A percentile compares a stretch with the other conserved stretches of the same genome.
These are phyloP conservation scores for Brachymystax lenok DNA, from an alignment of 2,797 vertebrate genomes.

Conservation along the genomic window DNA sequence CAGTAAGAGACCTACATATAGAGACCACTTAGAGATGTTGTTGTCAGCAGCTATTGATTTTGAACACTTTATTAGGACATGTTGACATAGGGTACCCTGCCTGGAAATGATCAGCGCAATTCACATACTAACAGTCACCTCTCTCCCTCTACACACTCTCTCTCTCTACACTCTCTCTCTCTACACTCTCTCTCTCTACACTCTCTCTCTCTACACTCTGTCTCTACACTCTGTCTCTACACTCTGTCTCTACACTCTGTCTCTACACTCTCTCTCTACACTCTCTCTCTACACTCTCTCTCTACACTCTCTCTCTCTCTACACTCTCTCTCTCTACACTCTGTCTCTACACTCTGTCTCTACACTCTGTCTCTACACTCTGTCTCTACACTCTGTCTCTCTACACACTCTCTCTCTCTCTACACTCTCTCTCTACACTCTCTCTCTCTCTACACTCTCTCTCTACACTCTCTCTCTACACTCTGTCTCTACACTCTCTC, in stretches of 20 bases:
- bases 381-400: no score
- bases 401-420: neutral
- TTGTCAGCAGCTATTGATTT: neutral
- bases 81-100: neutral
- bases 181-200: neutral
- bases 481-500: neutral
- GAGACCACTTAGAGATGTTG: neutral
- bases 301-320: neutral
- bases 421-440: no score
- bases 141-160: accelerated
- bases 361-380: no score
- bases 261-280: neutral
- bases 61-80: neutral
- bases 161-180: no score
- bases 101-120: neutral
- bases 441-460: no score
- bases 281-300: no score
- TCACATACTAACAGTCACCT: neutral
- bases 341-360: no score
- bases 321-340: no score
- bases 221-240: no score
- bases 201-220: neutral
- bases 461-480: no score
- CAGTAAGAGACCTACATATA: neutral
- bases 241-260: no score